These are phyloP conservation scores for Myotis lucifugus DNA, from an alignment of 2,113 vertebrate species.

Conservation along the genomic window DNA sequence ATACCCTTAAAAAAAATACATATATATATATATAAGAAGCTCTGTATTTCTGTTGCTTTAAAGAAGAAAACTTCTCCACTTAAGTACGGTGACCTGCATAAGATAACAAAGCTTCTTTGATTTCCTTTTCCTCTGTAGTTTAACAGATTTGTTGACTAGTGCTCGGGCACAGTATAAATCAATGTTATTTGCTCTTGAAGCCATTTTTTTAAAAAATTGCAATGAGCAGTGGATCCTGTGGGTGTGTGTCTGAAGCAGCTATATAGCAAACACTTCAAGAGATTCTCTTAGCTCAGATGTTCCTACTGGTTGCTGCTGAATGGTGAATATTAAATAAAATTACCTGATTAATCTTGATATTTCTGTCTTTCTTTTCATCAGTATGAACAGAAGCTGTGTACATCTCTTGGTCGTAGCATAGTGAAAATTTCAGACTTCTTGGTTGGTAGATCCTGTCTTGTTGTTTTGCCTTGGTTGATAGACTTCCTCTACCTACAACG, in stretches of 20 bases:
- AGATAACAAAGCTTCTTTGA: slow-evolving; percentile 85
- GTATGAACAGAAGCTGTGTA: slow-evolving; percentile 21
- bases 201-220: slow-evolving; percentile 59
- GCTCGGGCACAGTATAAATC: slow-evolving; percentile 85
- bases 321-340: slow-evolving; percentile 86
- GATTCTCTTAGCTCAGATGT: slow-evolving; percentile 82
- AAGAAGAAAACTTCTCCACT: slow-evolving; percentile 84
- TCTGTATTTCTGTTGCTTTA: slow-evolving; percentile 83
- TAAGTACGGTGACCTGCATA: slow-evolving; percentile 85
- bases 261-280: slow-evolving; percentile 81
- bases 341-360: slow-evolving; percentile 82
- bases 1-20: slow-evolving; percentile 74
- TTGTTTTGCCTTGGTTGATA: not conserved
- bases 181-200: slow-evolving; percentile 86
- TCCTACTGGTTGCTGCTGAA: slow-evolving; percentile 84
- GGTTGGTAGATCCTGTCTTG: slow-evolving; percentile 36
- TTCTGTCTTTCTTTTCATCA: slow-evolving; percentile 52
- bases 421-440: slow-evolving; percentile 45
- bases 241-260: slow-evolving; percentile 82
- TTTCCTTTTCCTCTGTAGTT: slow-evolving; percentile 79
- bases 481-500: too few relatives aligned
- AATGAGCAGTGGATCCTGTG: slow-evolving; percentile 81
- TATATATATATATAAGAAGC: slow-evolving; percentile 67
- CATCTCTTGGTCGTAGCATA: slow-evolving; percentile 31
- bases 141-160: slow-evolving; percentile 84